Percentiles rank a stretch among this genome's conserved stretches.
These are phyloP conservation scores for Notocelia uddmanniana DNA, from an alignment of 2,888 invertebrate species.

Conservation along the genomic window DNA sequence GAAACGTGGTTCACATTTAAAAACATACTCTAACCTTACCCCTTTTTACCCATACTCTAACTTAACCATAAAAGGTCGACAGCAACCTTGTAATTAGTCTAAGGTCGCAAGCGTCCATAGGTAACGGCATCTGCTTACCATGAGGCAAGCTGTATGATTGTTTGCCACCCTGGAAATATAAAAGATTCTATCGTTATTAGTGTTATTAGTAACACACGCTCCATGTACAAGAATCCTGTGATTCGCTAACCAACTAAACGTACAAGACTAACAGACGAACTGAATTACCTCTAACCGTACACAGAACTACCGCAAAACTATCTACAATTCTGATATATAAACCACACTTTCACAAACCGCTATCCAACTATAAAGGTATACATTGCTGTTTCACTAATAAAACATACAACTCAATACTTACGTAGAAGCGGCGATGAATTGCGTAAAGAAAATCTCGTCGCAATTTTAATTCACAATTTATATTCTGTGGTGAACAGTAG, in stretches of 20 bases:
- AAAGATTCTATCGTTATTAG: no score
- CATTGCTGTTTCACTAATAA: neutral
- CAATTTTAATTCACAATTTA: neutral
- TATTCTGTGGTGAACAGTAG: neutral
- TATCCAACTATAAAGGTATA: neutral
- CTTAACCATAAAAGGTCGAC: no score
- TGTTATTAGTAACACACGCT: no score
- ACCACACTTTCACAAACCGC: neutral
- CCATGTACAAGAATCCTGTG: neutral
- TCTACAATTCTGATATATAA: slow-evolving; percentile 36
- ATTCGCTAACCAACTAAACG: slow-evolving; percentile 3
- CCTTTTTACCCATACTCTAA: no score
- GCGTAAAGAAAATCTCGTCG: neutral
- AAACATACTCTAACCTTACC: no score
- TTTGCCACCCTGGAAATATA: no score
- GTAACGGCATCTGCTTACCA: no score
- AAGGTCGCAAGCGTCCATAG: no score
- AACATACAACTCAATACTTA: neutral
- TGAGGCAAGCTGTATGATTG: no score
- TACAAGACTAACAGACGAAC: neutral
- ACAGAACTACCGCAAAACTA: slow-evolving; percentile 34
- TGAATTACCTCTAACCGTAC: slow-evolving; percentile 31
- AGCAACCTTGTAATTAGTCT: no score
- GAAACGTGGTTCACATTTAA: no score
- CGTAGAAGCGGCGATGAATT: neutral